phyloP scores from a whole-genome alignment of 2,797 vertebrate genomes.

The Diglossa cyanea region DNA sequence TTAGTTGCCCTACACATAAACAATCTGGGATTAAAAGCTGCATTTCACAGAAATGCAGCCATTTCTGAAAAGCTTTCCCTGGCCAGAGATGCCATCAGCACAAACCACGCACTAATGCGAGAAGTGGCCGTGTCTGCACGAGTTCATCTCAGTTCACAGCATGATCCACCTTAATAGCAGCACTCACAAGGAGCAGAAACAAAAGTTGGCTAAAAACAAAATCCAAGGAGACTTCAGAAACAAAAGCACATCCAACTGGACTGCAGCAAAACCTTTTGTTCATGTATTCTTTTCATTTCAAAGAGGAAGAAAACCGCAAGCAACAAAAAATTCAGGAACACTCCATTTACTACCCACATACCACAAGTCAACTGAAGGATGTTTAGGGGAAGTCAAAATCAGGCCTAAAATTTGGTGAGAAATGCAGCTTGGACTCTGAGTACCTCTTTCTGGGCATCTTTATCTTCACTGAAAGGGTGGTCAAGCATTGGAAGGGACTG shows the following conservation, averaged over 20 bases:
- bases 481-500: not conserved
- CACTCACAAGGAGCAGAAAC: not conserved
- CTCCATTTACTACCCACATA: not conserved
- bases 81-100: not conserved
- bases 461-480: no score
- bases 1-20: not conserved
- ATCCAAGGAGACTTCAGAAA: not conserved
- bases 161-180: not conserved
- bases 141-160: conserved; percentile 28
- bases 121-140: not conserved
- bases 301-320: not conserved
- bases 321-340: not conserved
- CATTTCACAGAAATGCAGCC: not conserved
- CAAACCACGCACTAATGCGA: not conserved
- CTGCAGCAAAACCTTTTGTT: not conserved
- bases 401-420: not conserved
- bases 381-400: not conserved
- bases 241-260: not conserved
- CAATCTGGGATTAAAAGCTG: not conserved
- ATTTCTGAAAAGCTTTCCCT: not conserved
- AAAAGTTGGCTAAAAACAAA: not conserved
- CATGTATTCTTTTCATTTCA: not conserved
- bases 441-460: not conserved
- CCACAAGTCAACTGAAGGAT: not conserved
- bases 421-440: not conserved